phyloP scores from a whole-genome alignment of 2,888 invertebrate genomes.

The Perdita meconis region DNA sequence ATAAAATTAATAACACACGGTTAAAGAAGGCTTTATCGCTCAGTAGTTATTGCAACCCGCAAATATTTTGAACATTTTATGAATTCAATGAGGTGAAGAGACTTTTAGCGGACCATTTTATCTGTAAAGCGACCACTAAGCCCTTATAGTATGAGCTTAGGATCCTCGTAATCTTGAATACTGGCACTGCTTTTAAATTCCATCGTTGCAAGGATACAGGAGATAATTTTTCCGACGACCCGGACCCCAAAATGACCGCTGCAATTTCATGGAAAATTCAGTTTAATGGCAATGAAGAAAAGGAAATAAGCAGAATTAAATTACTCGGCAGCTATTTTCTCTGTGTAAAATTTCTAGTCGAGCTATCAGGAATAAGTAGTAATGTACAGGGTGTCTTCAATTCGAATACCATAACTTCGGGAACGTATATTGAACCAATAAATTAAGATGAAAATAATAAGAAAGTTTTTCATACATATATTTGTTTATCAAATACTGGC shows the following conservation, averaged over 20 bases:
- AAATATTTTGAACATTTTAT: not conserved
- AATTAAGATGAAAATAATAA: too few species aligned
- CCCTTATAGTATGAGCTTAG: constrained; percentile 20
- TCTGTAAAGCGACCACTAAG: constrained; percentile 17
- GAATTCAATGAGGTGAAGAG: constrained; percentile 24
- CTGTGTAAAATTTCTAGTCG: not conserved
- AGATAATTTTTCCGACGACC: not conserved
- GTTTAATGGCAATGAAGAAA: not conserved
- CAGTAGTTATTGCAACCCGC: constrained; percentile 1
- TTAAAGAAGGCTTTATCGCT: not conserved
- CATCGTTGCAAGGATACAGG: constrained; percentile 12
- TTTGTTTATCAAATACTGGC: too few species aligned
- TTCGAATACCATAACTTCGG: too few species aligned
- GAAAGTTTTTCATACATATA: too few species aligned
- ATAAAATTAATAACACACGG: not conserved
- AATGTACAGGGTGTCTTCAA: too few species aligned
- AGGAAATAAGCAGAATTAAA: constrained; percentile 4
- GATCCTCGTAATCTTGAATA: constrained; percentile 37
- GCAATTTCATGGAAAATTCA: constrained; percentile 27
- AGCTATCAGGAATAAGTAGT: too few species aligned
- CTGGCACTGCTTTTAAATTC: constrained; percentile 25
- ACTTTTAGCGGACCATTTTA: not conserved
- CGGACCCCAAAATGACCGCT: not conserved
- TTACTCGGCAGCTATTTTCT: not conserved
- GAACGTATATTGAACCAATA: too few species aligned